These are phyloP conservation scores for Bombycilla garrulus DNA, from an alignment of 2,113 vertebrate genomes.

Conservation along the genomic window DNA sequence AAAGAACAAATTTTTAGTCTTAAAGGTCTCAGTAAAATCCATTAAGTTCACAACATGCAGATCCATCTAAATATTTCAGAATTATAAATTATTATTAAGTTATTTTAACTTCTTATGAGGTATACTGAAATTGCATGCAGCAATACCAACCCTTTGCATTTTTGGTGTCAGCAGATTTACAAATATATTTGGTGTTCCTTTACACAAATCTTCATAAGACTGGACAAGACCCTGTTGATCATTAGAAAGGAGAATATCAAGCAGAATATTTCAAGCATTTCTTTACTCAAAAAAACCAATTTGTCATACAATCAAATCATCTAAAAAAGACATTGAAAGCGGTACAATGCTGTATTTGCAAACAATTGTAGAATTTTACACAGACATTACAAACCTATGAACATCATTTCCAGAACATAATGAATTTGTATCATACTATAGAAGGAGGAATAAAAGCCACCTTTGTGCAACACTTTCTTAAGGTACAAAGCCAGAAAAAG, in stretches of 20 bases:
- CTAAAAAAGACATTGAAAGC: background rate
- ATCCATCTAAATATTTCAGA: background rate
- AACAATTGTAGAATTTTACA: background rate
- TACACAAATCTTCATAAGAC: constrained; percentile 74
- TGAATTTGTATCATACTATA: background rate
- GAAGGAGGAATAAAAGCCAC: background rate
- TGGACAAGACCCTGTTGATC: constrained; percentile 75
- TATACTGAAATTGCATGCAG: background rate
- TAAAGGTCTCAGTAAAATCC: background rate
- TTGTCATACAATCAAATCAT: background rate
- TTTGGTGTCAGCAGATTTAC: constrained; percentile 77
- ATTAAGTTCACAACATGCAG: background rate
- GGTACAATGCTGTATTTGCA: background rate
- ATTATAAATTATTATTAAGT: background rate
- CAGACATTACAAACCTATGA: background rate
- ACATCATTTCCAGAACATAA: background rate
- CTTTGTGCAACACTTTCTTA: background rate
- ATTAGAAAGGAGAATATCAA: background rate
- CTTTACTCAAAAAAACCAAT: background rate
- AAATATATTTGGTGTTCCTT: constrained; percentile 74
- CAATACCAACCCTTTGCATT: constrained; percentile 75
- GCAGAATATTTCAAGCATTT: background rate
- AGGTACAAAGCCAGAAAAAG: background rate
- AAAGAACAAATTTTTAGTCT: background rate
- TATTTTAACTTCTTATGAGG: background rate